Percentiles rank a stretch among this genome's conserved stretches.
phyloP scores from a whole-genome alignment of 2,797 vertebrate species.

The Bradypodion ventrale region DNA sequence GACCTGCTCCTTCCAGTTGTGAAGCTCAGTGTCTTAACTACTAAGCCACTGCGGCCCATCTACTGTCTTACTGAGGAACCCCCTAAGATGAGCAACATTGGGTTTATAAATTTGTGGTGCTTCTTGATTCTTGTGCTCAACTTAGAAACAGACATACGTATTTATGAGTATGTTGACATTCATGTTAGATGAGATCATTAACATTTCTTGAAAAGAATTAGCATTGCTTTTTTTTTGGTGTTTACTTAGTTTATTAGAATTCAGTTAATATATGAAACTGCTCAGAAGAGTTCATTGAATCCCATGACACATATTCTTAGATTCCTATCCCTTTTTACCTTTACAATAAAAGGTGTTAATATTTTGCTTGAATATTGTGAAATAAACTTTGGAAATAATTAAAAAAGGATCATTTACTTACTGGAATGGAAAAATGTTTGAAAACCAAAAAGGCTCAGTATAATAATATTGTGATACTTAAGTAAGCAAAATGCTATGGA shows the following conservation, averaged over 20 bases:
- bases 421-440: slow-evolving; percentile 32
- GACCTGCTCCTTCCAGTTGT: no score
- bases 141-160: not conserved
- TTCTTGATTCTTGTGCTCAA: no score
- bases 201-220: slow-evolving; percentile 7
- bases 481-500: not conserved
- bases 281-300: slow-evolving; percentile 32
- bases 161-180: not conserved
- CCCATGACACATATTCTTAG: slow-evolving; percentile 2
- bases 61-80: no score
- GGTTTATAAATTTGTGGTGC: no score
- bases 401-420: slow-evolving; percentile 24
- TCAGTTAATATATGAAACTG: not conserved
- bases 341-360: slow-evolving; percentile 1
- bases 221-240: not conserved
- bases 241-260: slow-evolving; percentile 11
- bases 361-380: slow-evolving; percentile 25
- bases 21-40: no score
- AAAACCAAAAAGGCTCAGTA: slow-evolving; percentile 38
- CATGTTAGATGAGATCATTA: not conserved
- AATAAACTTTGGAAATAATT: slow-evolving; percentile 23
- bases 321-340: not conserved
- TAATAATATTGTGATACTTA: slow-evolving; percentile 41
- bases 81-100: no score
- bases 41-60: no score